Evolutionary conservation across 2,797 vertebrate genomes (phyloP).

Genomic region (Synaphobranchus kaupii): DNA sequence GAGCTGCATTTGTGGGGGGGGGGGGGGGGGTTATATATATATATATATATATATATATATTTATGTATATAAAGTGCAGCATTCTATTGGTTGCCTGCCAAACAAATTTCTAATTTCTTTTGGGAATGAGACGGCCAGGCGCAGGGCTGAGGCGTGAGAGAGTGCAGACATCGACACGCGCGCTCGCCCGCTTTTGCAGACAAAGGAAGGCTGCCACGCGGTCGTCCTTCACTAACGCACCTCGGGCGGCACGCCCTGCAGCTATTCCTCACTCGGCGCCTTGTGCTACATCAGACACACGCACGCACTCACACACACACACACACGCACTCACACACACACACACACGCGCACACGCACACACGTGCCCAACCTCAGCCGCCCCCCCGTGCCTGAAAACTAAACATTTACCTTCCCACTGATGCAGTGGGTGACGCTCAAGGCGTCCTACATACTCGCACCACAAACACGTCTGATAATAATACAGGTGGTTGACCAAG

Average conservation of each 20-base stretch:
- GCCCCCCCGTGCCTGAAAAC: neutral
- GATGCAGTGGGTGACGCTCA: too few relatives aligned
- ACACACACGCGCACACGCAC: neutral
- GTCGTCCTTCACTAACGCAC: neutral
- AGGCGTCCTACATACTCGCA: neutral
- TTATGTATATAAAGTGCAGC: conserved; percentile 38
- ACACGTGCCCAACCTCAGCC: too few relatives aligned
- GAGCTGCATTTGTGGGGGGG: conserved; percentile 34
- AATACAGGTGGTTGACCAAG: neutral
- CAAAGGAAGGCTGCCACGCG: conserved; percentile 12
- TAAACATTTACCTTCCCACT: too few relatives aligned
- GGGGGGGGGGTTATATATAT: neutral
- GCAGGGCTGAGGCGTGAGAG: neutral
- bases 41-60: too few relatives aligned
- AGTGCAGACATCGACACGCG: neutral
- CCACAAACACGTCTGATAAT: neutral
- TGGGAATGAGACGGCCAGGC: neutral
- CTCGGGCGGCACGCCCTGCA: neutral
- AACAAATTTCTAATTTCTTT: neutral
- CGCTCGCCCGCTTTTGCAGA: conserved; percentile 2
- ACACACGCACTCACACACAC: neutral
- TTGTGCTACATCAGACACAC: too few relatives aligned
- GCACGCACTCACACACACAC: neutral
- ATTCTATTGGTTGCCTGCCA: conserved; percentile 32
- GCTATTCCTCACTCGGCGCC: too few relatives aligned